These are phyloP conservation scores for Pterostichus niger DNA, from an alignment of 2,888 invertebrate species.

Conservation along the genomic window DNA sequence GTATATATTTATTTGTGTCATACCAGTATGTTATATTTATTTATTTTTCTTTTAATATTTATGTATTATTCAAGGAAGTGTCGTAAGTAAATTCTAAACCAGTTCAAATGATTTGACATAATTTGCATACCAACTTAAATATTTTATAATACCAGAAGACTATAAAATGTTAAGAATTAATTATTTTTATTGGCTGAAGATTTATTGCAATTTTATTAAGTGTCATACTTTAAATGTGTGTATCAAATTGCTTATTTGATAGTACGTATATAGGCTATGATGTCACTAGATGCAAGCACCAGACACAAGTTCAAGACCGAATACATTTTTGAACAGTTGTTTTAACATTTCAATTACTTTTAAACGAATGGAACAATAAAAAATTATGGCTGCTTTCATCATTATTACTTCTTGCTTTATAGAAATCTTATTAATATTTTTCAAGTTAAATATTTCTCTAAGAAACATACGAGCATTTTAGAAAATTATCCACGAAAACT, in stretches of 20 bases:
- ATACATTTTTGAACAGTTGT: not conserved
- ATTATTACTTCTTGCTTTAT: no score
- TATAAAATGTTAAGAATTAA: conserved; percentile 4
- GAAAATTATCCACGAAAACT: no score
- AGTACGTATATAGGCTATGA: conserved; percentile 17
- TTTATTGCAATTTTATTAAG: conserved; percentile 29
- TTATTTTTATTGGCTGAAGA: conserved; percentile 38
- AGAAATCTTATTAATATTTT: no score
- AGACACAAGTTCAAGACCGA: conserved; percentile 36
- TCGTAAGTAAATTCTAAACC: not conserved
- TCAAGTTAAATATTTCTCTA: no score
- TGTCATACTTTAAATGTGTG: not conserved
- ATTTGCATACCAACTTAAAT: conserved; percentile 31
- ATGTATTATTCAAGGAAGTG: no score
- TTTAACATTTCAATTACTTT: conserved; percentile 13
- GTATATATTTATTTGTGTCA: no score
- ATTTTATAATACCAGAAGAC: conserved; percentile 5
- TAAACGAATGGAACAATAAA: not conserved
- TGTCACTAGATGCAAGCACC: conserved; percentile 7
- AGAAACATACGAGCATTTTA: no score
- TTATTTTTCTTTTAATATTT: no score
- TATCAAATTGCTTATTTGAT: not conserved
- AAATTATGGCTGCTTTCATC: not conserved
- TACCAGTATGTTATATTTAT: no score
- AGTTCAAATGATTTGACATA: conserved; percentile 43